phyloP scores from a whole-genome alignment of 2,888 invertebrate species.

The Spisula subtruncata region DNA sequence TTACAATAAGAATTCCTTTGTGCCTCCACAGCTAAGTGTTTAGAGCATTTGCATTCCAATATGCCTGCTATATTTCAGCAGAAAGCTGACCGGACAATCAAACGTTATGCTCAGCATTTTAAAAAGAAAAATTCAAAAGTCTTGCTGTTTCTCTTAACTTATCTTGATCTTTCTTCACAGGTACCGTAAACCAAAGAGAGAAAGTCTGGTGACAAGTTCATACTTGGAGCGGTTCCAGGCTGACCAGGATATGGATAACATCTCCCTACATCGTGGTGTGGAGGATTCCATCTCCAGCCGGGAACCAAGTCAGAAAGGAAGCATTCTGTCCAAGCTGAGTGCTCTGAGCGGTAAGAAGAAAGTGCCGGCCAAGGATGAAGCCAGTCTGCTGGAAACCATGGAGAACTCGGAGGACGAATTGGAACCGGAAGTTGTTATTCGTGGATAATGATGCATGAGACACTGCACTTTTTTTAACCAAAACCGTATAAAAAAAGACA shows the following conservation, averaged over 20 bases:
- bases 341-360: conserved; percentile 78
- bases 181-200: conserved; percentile 83
- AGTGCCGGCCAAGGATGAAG: conserved; percentile 76
- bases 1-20: too few relatives aligned
- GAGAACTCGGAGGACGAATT: conserved; percentile 44
- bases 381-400: conserved; percentile 76
- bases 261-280: conserved; percentile 82
- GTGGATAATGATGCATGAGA: neutral
- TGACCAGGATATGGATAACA: conserved; percentile 79
- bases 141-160: neutral
- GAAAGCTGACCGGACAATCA: too few relatives aligned
- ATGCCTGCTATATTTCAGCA: too few relatives aligned
- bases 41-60: too few relatives aligned
- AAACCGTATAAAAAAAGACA: too few relatives aligned
- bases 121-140: too few relatives aligned
- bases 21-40: too few relatives aligned
- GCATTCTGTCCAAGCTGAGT: conserved; percentile 80
- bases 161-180: conserved; percentile 69
- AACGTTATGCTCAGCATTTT: too few relatives aligned
- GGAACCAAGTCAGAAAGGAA: conserved; percentile 79
- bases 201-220: conserved; percentile 82
- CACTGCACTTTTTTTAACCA: neutral
- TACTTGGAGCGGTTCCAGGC: conserved; percentile 80
- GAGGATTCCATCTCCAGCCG: conserved; percentile 75
- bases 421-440: neutral